Base-by-base conservation (phyloP, 2,797 vertebrate species). In the Sparidentex hasta region DNA sequence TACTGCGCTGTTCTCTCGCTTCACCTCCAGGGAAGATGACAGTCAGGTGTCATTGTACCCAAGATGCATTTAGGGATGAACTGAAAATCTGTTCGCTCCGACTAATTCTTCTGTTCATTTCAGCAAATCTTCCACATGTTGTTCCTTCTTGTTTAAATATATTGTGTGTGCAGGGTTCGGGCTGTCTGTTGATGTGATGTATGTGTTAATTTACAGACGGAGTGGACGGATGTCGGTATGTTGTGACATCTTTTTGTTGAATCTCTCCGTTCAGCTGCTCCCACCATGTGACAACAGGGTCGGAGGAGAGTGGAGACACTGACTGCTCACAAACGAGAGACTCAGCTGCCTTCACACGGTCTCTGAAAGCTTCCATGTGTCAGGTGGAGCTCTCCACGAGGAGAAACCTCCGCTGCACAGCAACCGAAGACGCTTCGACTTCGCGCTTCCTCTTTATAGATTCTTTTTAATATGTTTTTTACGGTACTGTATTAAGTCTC, bases 241-340 rank as follows among this genome's bases (percentile, higher is more conserved):
- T 83, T 79, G 74, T 62, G 46, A 69, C 74, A 71, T 65, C 57
- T 57, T 76, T 76, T 23, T 50, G 64, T 29, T 58, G 3, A n/a
- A 13, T 70, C 25, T 43, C 52, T 70, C 52, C 41, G 29, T 44
- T 69, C 56, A 41, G 66, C 51, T 56, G 48, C 50, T 41, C 61
- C 52, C n/a, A 11, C 9, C 1, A 41, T 41, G 5, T 41, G 5
- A 25, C 25, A 27, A 27, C 27, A 4, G 27, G 27, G 27, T 27
- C 4, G 27, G 4, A 27, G 27, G 4, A 3, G 27, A 27, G 27
- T 27, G 27, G 27, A 27, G 27, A 27, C 3, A 13, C 29, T 38
- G 58, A 43, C 21, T 44, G 2, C 0, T 29, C 5, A 69, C 57
- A 38, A 18, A 33, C 8, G 33, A 18, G 48, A 18, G 43, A 64